Conservation (phyloP, 2,797 vertebrate genomes). For the Antennarius maculatus region DNA sequence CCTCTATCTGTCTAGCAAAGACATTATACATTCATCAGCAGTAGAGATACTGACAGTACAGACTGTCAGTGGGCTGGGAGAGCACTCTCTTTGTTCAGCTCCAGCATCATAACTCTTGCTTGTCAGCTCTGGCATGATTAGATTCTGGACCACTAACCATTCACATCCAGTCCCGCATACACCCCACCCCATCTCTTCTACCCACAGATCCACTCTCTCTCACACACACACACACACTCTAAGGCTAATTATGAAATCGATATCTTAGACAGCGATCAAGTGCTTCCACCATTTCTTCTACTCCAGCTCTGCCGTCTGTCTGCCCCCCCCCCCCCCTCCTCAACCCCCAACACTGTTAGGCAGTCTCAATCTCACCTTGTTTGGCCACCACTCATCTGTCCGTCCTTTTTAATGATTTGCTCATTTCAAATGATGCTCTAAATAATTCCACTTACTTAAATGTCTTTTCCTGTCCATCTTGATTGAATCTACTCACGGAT, state of each 20-base stretch:
- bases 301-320: conserved; percentile 32
- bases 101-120: conserved; percentile 45
- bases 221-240: conserved; percentile 13
- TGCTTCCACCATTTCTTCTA: conserved; percentile 55
- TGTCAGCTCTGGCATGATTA: conserved; percentile 60
- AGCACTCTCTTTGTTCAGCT: conserved; percentile 16
- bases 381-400: conserved; percentile 38
- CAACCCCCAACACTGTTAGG: neutral
- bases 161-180: conserved; percentile 23
- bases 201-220: conserved; percentile 22
- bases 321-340: neutral
- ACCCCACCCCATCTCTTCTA: conserved; percentile 16
- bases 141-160: conserved; percentile 65
- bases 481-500: conserved; percentile 50
- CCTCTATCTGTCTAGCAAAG: neutral
- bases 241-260: conserved; percentile 68
- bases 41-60: neutral
- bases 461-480: conserved; percentile 51
- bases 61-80: conserved; percentile 1
- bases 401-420: conserved; percentile 41
- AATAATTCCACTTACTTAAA: conserved; percentile 67
- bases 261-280: conserved; percentile 60
- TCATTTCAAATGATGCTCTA: conserved; percentile 45
- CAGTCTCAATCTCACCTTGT: conserved; percentile 19
- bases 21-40: neutral